These are phyloP conservation scores for Pseudomyrmex concolor DNA, from an alignment of 1,140 invertebrate genomes.

Conservation along the genomic window DNA sequence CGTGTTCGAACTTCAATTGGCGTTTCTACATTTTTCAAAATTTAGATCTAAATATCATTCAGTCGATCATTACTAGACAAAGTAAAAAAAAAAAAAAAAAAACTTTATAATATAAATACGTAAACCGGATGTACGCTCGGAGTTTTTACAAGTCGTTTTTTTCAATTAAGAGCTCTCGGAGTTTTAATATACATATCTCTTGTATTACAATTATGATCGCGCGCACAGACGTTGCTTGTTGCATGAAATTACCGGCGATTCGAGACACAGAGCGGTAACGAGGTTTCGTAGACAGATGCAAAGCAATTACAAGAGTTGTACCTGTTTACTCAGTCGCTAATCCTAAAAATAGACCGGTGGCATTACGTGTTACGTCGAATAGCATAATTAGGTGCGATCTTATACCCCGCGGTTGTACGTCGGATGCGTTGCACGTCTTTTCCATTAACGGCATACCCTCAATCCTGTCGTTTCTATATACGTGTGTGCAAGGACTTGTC, in stretches of 20 bases:
- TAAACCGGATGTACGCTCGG: too few relatives aligned
- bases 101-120: neutral
- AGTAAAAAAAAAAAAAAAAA: neutral
- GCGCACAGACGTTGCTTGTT: neutral
- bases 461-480: neutral
- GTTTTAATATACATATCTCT: neutral
- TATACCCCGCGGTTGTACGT: conserved; percentile 37
- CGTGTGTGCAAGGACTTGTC: neutral
- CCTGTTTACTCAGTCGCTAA: conserved; percentile 34
- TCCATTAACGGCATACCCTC: conserved; percentile 53
- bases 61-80: too few relatives aligned
- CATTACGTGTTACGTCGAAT: conserved; percentile 42
- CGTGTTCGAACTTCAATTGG: too few relatives aligned
- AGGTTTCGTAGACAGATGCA: conserved; percentile 20
- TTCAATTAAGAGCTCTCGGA: neutral
- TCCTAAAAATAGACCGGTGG: conserved; percentile 20
- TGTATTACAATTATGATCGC: neutral
- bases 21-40: too few relatives aligned
- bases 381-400: conserved; percentile 52
- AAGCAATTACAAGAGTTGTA: conserved; percentile 45
- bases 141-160: neutral
- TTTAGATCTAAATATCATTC: too few relatives aligned
- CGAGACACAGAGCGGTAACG: neutral
- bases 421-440: conserved; percentile 30
- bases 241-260: conserved; percentile 3